These are phyloP conservation scores for Planococcus citri DNA, from an alignment of 1,140 invertebrate species.

Conservation along the genomic window DNA sequence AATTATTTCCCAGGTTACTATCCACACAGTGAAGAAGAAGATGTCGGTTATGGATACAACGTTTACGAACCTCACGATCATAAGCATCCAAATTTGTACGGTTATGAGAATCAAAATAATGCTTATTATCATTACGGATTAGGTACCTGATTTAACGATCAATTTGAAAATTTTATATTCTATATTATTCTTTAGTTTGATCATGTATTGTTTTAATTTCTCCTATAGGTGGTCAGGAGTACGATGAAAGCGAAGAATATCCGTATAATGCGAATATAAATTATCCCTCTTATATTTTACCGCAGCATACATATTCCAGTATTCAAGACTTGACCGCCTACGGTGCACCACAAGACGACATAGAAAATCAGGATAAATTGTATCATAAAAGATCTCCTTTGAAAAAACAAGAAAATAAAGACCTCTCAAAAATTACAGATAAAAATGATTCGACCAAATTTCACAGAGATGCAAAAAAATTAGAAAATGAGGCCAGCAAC, in stretches of 20 bases:
- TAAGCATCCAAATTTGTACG: background rate
- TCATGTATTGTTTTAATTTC: too few relatives aligned
- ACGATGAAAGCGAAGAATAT: background rate
- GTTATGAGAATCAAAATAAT: background rate
- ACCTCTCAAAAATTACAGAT: background rate
- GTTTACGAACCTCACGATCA: background rate
- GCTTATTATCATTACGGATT: background rate
- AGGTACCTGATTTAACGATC: too few relatives aligned
- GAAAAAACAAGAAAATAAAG: background rate
- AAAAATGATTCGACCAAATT: background rate
- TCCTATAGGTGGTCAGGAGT: background rate
- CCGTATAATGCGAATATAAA: background rate
- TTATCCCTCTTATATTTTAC: background rate
- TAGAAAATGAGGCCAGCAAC: background rate
- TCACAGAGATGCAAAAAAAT: background rate
- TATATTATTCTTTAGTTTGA: too few relatives aligned
- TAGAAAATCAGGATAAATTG: background rate
- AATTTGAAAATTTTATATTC: background rate
- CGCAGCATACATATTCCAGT: background rate
- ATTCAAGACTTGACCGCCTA: background rate
- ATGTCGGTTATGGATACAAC: background rate
- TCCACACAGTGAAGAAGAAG: background rate
- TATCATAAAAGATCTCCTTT: slow-evolving; percentile 7
- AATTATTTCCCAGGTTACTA: background rate
- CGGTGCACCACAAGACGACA: background rate